Conservation (phyloP, 2,888 invertebrate species). For the Caradrina kadenii region DNA sequence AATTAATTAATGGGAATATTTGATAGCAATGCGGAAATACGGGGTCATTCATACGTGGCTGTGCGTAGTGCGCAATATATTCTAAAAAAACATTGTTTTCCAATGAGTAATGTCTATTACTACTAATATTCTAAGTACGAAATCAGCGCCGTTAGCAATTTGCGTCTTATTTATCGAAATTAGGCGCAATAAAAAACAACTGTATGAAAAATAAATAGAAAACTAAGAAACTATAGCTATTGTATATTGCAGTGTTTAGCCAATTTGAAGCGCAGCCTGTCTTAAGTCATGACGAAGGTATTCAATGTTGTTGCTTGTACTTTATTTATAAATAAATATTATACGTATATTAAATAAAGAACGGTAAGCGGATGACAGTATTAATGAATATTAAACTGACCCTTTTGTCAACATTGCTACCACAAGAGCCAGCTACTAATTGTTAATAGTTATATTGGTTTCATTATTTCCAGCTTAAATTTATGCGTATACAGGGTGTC, state of each 20-base stretch:
- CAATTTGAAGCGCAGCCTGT: slow-evolving; percentile 8
- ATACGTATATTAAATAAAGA: slow-evolving; percentile 8
- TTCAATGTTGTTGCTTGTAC: slow-evolving; percentile 8
- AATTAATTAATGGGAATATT: slow-evolving; percentile 3
- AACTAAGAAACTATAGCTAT: neutral
- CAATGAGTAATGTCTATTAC: too few relatives aligned
- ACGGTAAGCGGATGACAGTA: slow-evolving; percentile 1
- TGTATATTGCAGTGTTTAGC: slow-evolving; percentile 4
- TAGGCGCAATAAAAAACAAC: neutral
- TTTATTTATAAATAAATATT: neutral
- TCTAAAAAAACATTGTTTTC: too few relatives aligned
- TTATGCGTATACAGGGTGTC: slow-evolving; percentile 2
- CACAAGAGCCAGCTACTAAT: slow-evolving; percentile 8
- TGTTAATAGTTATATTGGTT: neutral
- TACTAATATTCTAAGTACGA: too few relatives aligned
- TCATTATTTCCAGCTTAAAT: slow-evolving; percentile 2
- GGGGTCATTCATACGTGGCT: neutral
- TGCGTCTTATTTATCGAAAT: neutral
- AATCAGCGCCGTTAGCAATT: too few relatives aligned
- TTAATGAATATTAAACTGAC: slow-evolving; percentile 7
- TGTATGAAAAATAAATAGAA: neutral
- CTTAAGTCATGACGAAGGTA: slow-evolving; percentile 41
- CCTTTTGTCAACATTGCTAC: neutral
- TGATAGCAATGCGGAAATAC: neutral
- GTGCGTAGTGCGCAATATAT: neutral